Evolutionary conservation across 2,797 vertebrate genomes (phyloP).

Genomic region (Anguilla obscura): DNA sequence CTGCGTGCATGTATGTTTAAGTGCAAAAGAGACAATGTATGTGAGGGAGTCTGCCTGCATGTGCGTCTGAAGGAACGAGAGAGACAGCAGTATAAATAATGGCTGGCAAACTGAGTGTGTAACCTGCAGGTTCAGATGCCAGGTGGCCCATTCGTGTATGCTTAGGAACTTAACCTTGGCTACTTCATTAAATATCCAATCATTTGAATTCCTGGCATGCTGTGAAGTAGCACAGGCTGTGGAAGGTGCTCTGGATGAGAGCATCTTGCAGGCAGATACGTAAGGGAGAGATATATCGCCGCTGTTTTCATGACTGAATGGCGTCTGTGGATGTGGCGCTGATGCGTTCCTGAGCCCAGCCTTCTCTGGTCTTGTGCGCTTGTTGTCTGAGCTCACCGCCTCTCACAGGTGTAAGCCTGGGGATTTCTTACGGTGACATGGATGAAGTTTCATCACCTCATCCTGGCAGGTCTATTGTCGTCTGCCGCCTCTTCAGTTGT

Average conservation of each 20-base stretch:
- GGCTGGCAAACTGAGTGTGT: neutral
- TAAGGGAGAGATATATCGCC: too few relatives aligned
- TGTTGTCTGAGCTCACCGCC: neutral
- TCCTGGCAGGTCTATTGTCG: neutral
- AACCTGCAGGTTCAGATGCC: neutral
- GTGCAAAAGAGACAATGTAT: conserved; percentile 4
- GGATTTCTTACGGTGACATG: neutral
- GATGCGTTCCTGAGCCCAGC: neutral
- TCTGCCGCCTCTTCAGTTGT: neutral
- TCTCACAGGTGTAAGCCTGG: neutral
- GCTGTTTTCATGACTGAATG: neutral
- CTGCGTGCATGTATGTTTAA: conserved; percentile 12
- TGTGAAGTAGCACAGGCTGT: neutral
- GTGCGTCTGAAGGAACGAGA: neutral
- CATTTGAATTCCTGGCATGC: neutral
- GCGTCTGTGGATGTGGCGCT: neutral
- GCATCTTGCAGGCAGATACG: neutral
- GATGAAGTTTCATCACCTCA: neutral
- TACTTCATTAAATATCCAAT: neutral
- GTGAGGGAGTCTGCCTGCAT: conserved; percentile 11
- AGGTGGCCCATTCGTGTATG: neutral
- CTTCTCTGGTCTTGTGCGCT: too few relatives aligned
- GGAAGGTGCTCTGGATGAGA: neutral
- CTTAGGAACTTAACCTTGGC: neutral
- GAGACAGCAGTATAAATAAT: neutral